phyloP scores from a whole-genome alignment of 2,888 invertebrate species.

The Stenichneumon culpator region DNA sequence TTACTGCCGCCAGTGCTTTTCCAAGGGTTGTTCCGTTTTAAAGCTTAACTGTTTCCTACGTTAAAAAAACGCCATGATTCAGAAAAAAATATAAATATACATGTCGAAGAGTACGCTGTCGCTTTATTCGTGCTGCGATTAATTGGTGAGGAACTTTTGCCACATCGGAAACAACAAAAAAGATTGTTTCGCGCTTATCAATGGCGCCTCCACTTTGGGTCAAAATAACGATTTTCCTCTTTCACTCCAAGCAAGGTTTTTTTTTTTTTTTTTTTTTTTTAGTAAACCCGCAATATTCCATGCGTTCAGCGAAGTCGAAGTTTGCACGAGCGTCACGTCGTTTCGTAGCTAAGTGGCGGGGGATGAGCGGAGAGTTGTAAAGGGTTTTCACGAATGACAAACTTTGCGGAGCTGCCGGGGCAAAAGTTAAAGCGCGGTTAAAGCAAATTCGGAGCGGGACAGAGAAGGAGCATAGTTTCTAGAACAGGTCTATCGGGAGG shows the following conservation, averaged over 20 bases:
- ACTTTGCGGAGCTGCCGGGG: background rate
- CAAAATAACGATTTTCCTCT: no score
- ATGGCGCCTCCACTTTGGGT: no score
- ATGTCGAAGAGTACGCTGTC: background rate
- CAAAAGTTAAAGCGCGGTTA: constrained; percentile 36
- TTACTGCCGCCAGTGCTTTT: constrained; percentile 10
- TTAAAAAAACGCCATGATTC: background rate
- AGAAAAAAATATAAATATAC: background rate
- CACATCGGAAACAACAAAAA: background rate
- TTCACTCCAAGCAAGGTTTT: background rate
- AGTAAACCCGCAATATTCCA: background rate
- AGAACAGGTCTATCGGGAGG: constrained; percentile 46
- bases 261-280: constrained; percentile 21
- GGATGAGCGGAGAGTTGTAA: constrained; percentile 22
- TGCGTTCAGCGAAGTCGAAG: background rate
- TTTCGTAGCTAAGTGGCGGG: constrained; percentile 42
- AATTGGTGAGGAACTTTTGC: no score
- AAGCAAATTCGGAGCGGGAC: constrained; percentile 14
- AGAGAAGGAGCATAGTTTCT: constrained; percentile 35
- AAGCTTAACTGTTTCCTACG: background rate
- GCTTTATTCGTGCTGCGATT: background rate
- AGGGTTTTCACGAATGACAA: constrained; percentile 48
- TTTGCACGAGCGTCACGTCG: constrained; percentile 7
- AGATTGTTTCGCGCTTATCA: background rate
- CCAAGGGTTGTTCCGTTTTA: constrained; percentile 39